These are phyloP conservation scores for Eristalis pertinax DNA, from an alignment of 2,888 invertebrate genomes.

Conservation along the genomic window DNA sequence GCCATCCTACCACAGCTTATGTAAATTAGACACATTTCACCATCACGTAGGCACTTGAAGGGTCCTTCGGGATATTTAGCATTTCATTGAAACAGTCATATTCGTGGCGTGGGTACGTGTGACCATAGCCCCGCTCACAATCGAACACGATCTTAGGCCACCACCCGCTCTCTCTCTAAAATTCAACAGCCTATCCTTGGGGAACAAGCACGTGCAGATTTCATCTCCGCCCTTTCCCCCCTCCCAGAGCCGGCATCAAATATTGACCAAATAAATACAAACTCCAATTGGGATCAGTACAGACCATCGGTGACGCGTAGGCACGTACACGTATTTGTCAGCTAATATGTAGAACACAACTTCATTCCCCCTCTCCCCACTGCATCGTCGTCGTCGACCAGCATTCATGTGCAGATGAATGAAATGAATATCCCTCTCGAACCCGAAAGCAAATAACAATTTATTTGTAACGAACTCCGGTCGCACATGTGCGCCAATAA, in stretches of 20 bases:
- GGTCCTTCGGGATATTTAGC: background rate
- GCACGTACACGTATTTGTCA: conserved; percentile 47
- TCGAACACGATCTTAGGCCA: background rate
- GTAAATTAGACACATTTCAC: background rate
- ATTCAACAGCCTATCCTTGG: background rate
- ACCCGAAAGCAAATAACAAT: conserved; percentile 42
- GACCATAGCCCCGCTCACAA: background rate
- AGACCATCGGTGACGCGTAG: background rate
- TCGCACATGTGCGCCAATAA: conserved; percentile 17
- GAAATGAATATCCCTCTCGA: conserved; percentile 53
- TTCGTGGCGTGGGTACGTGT: background rate
- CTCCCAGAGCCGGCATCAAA: conserved; percentile 5
- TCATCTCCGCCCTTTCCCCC: no score
- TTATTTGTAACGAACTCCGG: conserved; percentile 33
- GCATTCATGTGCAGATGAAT: conserved; percentile 5
- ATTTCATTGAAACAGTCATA: background rate
- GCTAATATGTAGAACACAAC: conserved; percentile 26
- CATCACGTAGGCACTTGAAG: background rate
- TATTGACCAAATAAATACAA: conserved; percentile 33
- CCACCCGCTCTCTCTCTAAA: background rate
- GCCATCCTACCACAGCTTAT: background rate
- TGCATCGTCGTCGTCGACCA: conserved; percentile 10
- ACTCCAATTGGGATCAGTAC: conserved; percentile 4
- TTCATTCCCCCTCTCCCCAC: conserved; percentile 26
- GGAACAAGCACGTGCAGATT: background rate